Percentiles rank a stretch among this genome's conserved stretches.
Conservation (phyloP, 2,113 vertebrate species). For the Tychaedon coryphoeus region DNA sequence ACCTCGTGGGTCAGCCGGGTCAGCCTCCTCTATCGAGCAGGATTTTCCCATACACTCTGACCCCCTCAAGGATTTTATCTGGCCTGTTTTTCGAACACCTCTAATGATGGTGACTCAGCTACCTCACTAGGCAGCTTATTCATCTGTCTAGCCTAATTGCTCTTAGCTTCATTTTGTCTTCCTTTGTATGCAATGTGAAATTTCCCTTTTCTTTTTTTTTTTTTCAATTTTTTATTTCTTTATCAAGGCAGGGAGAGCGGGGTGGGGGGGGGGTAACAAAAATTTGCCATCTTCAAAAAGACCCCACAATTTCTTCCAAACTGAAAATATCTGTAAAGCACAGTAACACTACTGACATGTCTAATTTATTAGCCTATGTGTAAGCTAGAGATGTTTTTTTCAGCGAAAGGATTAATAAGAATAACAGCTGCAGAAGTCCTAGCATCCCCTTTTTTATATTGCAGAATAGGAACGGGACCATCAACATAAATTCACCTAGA, state of each 20-base stretch:
- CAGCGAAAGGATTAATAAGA: background rate
- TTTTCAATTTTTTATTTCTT: background rate
- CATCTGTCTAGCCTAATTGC: conserved; percentile 60
- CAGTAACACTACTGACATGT: background rate
- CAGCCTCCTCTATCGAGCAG: conserved; percentile 66
- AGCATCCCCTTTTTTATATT: background rate
- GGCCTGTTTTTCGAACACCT: conserved; percentile 61
- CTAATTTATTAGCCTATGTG: background rate
- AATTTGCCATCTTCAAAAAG: background rate
- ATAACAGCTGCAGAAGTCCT: background rate
- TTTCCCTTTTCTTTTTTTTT: background rate
- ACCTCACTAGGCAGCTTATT: conserved; percentile 66
- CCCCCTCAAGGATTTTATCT: conserved; percentile 70
- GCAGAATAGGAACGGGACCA: background rate
- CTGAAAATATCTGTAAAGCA: background rate
- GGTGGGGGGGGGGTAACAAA: accelerated
- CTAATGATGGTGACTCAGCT: conserved; percentile 71
- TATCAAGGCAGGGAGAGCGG: accelerated
- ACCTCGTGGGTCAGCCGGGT: conserved; percentile 53
- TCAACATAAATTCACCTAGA: background rate
- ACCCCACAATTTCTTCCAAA: background rate
- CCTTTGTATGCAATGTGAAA: conserved; percentile 15
- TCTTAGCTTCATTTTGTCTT: conserved; percentile 48
- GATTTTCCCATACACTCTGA: conserved; percentile 72
- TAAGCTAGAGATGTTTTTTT: background rate